Evolutionary conservation across 1,140 invertebrate genomes (phyloP).

Genomic region (Cyclina sinensis): DNA sequence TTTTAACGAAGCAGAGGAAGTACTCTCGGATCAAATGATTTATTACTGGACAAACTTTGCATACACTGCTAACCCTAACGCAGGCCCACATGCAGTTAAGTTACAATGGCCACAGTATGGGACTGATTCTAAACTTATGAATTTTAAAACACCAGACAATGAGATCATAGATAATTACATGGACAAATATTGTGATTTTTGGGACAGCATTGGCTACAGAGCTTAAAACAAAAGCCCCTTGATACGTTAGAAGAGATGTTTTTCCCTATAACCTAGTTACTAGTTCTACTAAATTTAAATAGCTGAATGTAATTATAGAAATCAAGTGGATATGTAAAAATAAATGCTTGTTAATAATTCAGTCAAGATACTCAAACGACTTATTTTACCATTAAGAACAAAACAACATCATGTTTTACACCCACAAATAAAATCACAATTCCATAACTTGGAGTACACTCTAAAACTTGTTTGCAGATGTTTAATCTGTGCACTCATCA

Average conservation of each 20-base stretch:
- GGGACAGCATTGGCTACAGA: slow-evolving; percentile 72
- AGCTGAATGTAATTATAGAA: neutral
- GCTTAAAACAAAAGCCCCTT: too few relatives aligned
- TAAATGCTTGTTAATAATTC: too few relatives aligned
- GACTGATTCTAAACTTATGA: neutral
- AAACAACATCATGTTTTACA: too few relatives aligned
- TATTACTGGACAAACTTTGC: slow-evolving; percentile 81
- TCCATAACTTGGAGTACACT: too few relatives aligned
- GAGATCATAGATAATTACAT: slow-evolving; percentile 60
- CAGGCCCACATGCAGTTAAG: neutral
- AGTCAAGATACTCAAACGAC: too few relatives aligned
- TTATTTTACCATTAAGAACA: too few relatives aligned
- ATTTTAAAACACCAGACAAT: slow-evolving; percentile 66
- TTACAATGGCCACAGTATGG: slow-evolving; percentile 70
- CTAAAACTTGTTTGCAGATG: too few relatives aligned
- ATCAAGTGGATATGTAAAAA: neutral
- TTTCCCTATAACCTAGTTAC: too few relatives aligned
- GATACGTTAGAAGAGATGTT: too few relatives aligned
- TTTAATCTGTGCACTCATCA: too few relatives aligned
- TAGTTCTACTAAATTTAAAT: too few relatives aligned
- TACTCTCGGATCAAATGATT: slow-evolving; percentile 72
- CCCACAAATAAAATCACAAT: too few relatives aligned
- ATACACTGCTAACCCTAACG: slow-evolving; percentile 72
- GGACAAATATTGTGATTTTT: slow-evolving; percentile 70
- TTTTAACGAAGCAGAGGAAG: slow-evolving; percentile 71